A percentile compares a stretch with the other conserved stretches of the same genome.
These are phyloP conservation scores for Polyergus mexicanus DNA, from an alignment of 1,140 invertebrate species.

Conservation along the genomic window DNA sequence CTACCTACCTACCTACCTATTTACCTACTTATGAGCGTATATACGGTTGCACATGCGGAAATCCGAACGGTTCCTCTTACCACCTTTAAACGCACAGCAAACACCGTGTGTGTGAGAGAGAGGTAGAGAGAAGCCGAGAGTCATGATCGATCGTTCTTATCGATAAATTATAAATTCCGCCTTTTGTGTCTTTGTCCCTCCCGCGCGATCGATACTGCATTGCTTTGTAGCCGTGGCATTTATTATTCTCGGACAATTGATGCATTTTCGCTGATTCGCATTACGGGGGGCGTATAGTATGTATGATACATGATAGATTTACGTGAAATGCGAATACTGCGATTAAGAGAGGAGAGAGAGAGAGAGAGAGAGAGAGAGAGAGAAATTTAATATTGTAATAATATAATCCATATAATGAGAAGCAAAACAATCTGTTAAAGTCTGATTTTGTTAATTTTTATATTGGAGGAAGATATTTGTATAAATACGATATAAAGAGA, in stretches of 20 bases:
- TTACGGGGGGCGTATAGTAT: no score
- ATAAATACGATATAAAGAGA: no score
- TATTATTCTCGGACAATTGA: constrained; percentile 31
- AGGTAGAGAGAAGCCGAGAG: no score
- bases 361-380: no score
- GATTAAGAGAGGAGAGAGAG: no score
- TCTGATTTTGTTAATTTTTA: not conserved
- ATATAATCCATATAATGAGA: not conserved
- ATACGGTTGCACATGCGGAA: constrained; percentile 22
- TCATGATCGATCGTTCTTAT: constrained; percentile 31
- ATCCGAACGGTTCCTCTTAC: constrained; percentile 38
- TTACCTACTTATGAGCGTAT: not conserved
- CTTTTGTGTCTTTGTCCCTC: not conserved
- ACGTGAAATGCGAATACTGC: not conserved
- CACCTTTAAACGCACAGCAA: not conserved
- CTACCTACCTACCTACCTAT: not conserved
- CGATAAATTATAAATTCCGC: constrained; percentile 56
- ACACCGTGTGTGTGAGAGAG: no score
- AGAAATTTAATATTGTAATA: constrained; percentile 3
- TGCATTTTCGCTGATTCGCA: constrained; percentile 34
- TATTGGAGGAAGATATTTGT: not conserved
- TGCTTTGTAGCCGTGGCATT: not conserved
- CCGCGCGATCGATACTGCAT: constrained; percentile 39
- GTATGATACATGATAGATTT: not conserved
- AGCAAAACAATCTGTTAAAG: not conserved